Percentiles rank a stretch among this genome's conserved stretches.
phyloP scores from a whole-genome alignment of 2,113 vertebrate genomes.

The Porphyrio hochstetteri region DNA sequence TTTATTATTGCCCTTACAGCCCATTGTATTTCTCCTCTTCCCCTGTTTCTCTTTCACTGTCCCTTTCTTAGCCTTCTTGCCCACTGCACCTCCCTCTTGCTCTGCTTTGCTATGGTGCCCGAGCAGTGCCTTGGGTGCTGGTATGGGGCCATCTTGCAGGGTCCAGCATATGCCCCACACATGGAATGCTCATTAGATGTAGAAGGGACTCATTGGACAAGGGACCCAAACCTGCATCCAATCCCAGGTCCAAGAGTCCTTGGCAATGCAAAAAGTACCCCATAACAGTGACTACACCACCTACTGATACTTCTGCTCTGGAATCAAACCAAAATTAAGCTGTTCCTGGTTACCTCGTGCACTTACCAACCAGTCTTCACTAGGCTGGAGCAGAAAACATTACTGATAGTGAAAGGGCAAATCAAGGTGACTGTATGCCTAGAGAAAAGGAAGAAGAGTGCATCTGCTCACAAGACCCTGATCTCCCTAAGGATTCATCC shows the following conservation, averaged over 20 bases:
- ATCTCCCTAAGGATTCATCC: background rate
- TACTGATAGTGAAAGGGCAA: background rate
- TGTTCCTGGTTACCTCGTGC: background rate
- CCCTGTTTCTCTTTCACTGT: background rate
- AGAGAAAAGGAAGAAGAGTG: background rate
- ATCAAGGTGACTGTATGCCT: background rate
- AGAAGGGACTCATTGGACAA: rapidly evolving
- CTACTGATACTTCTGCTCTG: background rate
- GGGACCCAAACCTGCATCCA: background rate
- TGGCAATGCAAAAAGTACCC: background rate
- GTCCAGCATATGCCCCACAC: rapidly evolving
- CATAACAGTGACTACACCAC: background rate
- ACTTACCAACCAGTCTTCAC: background rate
- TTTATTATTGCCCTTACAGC: background rate
- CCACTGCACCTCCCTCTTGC: background rate
- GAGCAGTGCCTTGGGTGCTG: background rate
- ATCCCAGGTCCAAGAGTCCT: background rate
- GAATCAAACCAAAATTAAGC: background rate
- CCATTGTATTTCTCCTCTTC: background rate
- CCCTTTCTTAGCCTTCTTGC: background rate
- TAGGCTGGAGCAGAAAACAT: background rate
- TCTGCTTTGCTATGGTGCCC: background rate
- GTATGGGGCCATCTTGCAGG: background rate
- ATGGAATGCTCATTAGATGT: rapidly evolving
- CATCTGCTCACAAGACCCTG: background rate